Percentiles rank a stretch among this genome's conserved stretches.
phyloP scores from a whole-genome alignment of 1,140 invertebrate species.

The Drosophila novamexicana region DNA sequence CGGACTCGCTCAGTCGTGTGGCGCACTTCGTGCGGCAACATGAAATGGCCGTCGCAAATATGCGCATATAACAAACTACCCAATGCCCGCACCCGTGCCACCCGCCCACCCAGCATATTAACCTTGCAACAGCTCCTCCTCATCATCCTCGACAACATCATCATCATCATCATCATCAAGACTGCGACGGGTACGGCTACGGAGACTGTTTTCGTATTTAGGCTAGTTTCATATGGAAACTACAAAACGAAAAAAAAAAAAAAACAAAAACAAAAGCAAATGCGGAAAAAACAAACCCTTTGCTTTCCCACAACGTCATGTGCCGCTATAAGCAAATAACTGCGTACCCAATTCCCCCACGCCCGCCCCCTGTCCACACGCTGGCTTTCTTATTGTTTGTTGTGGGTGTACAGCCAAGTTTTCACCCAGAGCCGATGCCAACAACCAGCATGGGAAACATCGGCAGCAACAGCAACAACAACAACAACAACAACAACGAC shows the following conservation, averaged over 20 bases:
- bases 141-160: background rate
- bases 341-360: slow-evolving; percentile 16
- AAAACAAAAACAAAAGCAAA: background rate
- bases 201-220: slow-evolving; percentile 40
- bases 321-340: slow-evolving; percentile 70
- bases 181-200: slow-evolving; percentile 13
- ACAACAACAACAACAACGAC: slow-evolving; percentile 15
- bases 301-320: slow-evolving; percentile 58
- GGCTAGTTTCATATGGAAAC: slow-evolving; percentile 43
- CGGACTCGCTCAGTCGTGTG: slow-evolving; percentile 70
- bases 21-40: slow-evolving; percentile 77
- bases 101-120: slow-evolving; percentile 26
- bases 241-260: slow-evolving; percentile 5
- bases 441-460: slow-evolving; percentile 67
- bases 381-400: slow-evolving; percentile 26
- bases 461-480: slow-evolving; percentile 29
- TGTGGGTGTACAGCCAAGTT: slow-evolving; percentile 49
- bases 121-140: slow-evolving; percentile 34
- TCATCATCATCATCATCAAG: background rate
- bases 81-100: slow-evolving; percentile 3
- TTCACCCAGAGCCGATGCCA: slow-evolving; percentile 39
- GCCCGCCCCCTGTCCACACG: background rate
- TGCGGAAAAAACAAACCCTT: slow-evolving; percentile 44
- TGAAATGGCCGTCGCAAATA: slow-evolving; percentile 73
- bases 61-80: slow-evolving; percentile 67